A percentile compares a stretch with the other conserved stretches of the same genome.
Evolutionary conservation across 2,113 vertebrate genomes (phyloP).

Genomic region (Hydrochoerus hydrochaeris): DNA sequence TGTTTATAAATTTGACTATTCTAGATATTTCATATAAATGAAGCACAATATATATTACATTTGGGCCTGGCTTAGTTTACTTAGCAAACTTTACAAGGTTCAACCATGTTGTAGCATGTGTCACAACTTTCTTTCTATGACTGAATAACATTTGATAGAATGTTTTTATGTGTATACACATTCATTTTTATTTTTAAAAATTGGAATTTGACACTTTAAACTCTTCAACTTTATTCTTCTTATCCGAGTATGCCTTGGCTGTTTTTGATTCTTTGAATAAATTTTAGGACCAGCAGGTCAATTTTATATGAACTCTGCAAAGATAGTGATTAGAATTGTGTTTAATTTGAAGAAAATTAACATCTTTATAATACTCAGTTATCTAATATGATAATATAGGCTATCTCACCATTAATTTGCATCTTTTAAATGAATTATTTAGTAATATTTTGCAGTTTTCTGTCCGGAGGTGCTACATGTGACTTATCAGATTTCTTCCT

Average conservation of each 20-base stretch:
- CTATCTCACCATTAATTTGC: neutral
- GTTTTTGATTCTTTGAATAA: conserved; percentile 9
- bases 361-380: neutral
- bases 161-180: neutral
- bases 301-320: neutral
- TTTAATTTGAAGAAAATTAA: neutral
- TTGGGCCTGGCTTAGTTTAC: neutral
- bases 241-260: neutral
- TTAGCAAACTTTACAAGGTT: neutral
- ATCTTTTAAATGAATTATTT: neutral
- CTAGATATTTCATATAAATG: neutral
- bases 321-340: neutral
- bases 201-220: neutral
- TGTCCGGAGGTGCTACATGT: neutral
- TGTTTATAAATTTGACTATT: neutral
- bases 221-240: neutral
- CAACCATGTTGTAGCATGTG: neutral
- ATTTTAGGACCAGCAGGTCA: neutral
- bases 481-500: neutral
- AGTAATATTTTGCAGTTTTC: neutral
- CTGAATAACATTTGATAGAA: neutral
- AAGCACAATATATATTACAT: neutral
- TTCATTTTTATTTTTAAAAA: neutral
- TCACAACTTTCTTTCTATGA: neutral
- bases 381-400: neutral